These are phyloP conservation scores for Ennomos fuscantarius DNA, from an alignment of 2,888 invertebrate genomes.

Conservation along the genomic window DNA sequence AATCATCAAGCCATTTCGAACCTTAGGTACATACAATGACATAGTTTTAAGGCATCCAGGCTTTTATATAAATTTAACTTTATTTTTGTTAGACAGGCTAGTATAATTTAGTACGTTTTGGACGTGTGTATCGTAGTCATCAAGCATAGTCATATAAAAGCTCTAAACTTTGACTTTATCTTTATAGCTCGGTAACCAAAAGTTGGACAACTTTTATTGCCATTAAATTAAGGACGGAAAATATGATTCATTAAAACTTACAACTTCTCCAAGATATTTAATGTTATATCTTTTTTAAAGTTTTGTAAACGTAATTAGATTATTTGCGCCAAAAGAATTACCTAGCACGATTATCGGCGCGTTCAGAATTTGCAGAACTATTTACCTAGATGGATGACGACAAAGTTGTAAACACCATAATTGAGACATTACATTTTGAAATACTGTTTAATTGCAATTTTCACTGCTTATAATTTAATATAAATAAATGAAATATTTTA, in stretches of 20 bases:
- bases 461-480: too few species aligned
- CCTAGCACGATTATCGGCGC: too few species aligned
- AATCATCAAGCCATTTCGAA: too few species aligned
- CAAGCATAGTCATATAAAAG: constrained; percentile 21
- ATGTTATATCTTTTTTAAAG: background rate
- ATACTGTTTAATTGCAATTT: too few species aligned
- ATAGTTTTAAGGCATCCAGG: too few species aligned
- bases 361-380: too few species aligned
- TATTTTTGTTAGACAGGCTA: background rate
- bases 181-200: constrained; percentile 19
- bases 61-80: background rate
- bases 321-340: too few species aligned
- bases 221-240: constrained; percentile 18
- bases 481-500: too few species aligned
- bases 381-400: too few species aligned
- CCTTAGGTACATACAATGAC: too few species aligned
- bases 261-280: constrained; percentile 3
- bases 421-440: too few species aligned
- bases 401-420: too few species aligned
- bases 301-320: background rate
- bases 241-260: constrained; percentile 26
- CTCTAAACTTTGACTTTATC: constrained; percentile 18
- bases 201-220: constrained; percentile 16
- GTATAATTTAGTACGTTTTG: background rate
- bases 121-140: constrained; percentile 4